A percentile compares a stretch with the other conserved stretches of the same genome.
These are phyloP conservation scores for Matsumyia berberina DNA, from an alignment of 2,888 invertebrate genomes.

Conservation along the genomic window DNA sequence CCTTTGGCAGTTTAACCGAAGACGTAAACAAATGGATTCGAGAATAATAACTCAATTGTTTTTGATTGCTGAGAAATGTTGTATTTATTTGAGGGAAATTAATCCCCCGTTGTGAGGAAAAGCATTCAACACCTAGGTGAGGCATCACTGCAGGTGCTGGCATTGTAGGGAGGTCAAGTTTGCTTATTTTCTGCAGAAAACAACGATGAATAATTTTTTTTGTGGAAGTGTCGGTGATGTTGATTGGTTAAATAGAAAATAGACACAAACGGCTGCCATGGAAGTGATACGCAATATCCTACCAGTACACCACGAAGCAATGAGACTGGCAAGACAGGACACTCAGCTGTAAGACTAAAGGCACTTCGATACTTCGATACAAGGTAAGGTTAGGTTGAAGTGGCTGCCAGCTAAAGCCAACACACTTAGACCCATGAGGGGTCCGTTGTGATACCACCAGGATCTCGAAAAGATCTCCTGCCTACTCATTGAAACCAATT, in stretches of 20 bases:
- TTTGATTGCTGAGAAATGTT: conserved; percentile 14
- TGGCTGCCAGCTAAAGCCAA: no score
- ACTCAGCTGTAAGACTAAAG: no score
- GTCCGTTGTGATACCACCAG: no score
- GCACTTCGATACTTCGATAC: no score
- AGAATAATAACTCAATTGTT: conserved; percentile 43
- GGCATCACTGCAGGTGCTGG: conserved; percentile 5
- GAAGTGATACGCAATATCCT: no score
- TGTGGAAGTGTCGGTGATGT: conserved; percentile 39
- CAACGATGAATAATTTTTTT: conserved; percentile 46
- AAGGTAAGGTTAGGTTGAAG: no score
- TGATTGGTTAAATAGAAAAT: conserved; percentile 4
- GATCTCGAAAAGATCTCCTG: no score
- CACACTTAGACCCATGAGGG: no score
- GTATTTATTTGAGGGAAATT: conserved; percentile 19
- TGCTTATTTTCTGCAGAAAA: conserved; percentile 45
- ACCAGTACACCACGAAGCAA: no score
- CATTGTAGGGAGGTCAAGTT: conserved; percentile 48
- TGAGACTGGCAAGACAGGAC: no score
- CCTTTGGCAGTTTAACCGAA: conserved; percentile 19
- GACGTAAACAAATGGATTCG: conserved; percentile 30
- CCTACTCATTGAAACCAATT: no score
- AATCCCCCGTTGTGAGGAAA: conserved; percentile 17
- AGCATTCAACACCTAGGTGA: conserved; percentile 3
- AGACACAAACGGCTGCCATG: no score